Evolutionary conservation across 2,888 invertebrate species (phyloP).

Genomic region (Ophraella communa): DNA sequence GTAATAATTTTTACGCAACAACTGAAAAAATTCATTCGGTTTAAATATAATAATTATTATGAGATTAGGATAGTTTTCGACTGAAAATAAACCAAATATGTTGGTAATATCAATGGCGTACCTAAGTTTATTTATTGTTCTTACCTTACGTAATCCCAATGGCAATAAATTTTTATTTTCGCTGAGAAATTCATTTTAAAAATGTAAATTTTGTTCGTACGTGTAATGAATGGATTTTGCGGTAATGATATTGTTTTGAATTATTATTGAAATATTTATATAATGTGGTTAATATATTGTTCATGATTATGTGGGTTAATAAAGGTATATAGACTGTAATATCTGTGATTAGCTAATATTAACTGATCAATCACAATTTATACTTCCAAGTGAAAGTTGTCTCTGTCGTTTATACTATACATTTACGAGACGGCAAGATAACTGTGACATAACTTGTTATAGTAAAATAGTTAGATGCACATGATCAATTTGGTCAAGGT

Average conservation of each 20-base stretch:
- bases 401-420: not conserved
- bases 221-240: not conserved
- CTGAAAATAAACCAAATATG: no score
- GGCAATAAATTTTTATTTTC: no score
- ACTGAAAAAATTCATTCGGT: not conserved
- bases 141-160: no score
- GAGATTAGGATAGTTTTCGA: no score
- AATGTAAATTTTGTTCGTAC: no score
- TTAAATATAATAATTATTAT: no score
- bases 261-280: not conserved
- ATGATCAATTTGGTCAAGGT: not conserved
- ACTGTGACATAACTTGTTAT: not conserved
- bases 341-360: slow-evolving; percentile 17
- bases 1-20: not conserved
- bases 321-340: not conserved
- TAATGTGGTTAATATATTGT: not conserved
- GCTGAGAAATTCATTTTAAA: no score
- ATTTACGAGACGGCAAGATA: not conserved
- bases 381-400: slow-evolving; percentile 14
- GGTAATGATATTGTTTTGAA: not conserved
- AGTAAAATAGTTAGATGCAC: not conserved
- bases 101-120: not conserved
- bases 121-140: no score
- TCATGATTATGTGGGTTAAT: not conserved
- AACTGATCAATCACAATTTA: not conserved